These are phyloP conservation scores for Campopleginae sp. DNA, from an alignment of 2,888 invertebrate species.

Conservation along the genomic window DNA sequence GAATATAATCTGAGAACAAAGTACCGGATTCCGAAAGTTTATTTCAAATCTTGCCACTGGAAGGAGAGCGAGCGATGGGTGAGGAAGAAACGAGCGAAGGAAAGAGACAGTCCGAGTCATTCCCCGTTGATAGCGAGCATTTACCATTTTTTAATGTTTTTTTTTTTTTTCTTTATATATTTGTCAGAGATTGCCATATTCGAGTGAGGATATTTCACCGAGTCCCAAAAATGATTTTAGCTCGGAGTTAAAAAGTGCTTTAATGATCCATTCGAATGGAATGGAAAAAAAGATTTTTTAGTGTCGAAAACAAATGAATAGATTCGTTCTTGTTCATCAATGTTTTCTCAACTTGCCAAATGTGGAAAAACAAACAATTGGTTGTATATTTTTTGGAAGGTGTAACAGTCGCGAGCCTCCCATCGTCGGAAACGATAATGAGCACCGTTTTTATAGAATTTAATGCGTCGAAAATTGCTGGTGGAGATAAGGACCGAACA, in stretches of 20 bases:
- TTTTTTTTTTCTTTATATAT: neutral
- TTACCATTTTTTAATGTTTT: conserved; percentile 33
- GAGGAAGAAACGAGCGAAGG: conserved; percentile 7
- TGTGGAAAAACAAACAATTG: conserved; percentile 18
- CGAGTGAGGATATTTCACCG: conserved; percentile 30
- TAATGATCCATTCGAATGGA: conserved; percentile 25
- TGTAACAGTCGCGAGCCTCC: conserved; percentile 9
- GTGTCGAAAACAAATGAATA: neutral
- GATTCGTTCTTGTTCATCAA: neutral
- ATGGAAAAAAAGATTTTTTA: neutral
- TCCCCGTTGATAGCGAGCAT: conserved; percentile 42
- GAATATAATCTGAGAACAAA: conserved; percentile 26
- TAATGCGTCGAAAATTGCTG: conserved; percentile 41
- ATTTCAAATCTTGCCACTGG: conserved; percentile 43
- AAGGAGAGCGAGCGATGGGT: neutral
- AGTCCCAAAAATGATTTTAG: conserved; percentile 18
- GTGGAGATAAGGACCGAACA: conserved; percentile 29
- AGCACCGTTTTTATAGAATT: conserved; percentile 35
- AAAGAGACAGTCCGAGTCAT: conserved; percentile 18
- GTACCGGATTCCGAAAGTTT: conserved; percentile 5
- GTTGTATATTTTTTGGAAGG: conserved; percentile 27
- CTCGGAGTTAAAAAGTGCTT: conserved; percentile 51
- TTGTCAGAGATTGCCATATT: conserved; percentile 60
- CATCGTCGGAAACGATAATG: conserved; percentile 41
- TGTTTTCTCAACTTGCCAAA: conserved; percentile 22